Evolutionary conservation across 2,888 invertebrate species (phyloP), one percentile per base, ranked within the genome.

Genomic region (Melanophora roralis): DNA sequence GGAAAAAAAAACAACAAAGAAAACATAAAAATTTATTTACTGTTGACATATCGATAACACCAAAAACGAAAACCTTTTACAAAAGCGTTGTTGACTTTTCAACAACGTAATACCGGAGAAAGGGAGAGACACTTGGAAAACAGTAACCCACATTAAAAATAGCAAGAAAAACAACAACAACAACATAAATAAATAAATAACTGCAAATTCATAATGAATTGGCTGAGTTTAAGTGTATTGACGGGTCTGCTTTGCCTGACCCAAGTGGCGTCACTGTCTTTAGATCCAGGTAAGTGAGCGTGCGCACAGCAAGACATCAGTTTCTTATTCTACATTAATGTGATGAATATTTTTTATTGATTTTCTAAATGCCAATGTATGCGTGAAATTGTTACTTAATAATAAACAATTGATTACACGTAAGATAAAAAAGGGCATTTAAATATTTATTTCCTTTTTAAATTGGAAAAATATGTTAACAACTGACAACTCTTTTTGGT

Each of bases 281-380:
- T 90, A 78, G 90, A 90, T 88, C 90, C 90, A 90, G 90, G 90
- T 90, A 88, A 83, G 79, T 38, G 34, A 55, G 45, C 19, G 40
- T n/a, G 53, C 36, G 19, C 59, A 49, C 75, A 73, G 75, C 75
- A 81, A 53, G 81, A 62, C 57, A 77, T 55, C 60, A 21, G 40
- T 64, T 47, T 49, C 14, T 47, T 36, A 16, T 27, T 16, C 16
- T 16, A 38, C 49, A 69, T 32, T 19, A 5, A 6, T 60, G 36
- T 64, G 62, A 67, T 67, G 51, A 67, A 67, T 67, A 27, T 67
- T 74, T n/a, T n/a, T 67, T 67, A 60, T 67, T 60, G 59, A 60
- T 19, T 57, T 3, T 38, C 21, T 36, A 36, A 36, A 7, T 36
- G 64, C 34, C 36, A 16, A 16, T 16, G 43, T 62, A 38, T 80